Evolutionary conservation across 2,797 vertebrate genomes (phyloP), one percentile per base, ranked within the genome.

Genomic region (Takifugu rubripes): DNA sequence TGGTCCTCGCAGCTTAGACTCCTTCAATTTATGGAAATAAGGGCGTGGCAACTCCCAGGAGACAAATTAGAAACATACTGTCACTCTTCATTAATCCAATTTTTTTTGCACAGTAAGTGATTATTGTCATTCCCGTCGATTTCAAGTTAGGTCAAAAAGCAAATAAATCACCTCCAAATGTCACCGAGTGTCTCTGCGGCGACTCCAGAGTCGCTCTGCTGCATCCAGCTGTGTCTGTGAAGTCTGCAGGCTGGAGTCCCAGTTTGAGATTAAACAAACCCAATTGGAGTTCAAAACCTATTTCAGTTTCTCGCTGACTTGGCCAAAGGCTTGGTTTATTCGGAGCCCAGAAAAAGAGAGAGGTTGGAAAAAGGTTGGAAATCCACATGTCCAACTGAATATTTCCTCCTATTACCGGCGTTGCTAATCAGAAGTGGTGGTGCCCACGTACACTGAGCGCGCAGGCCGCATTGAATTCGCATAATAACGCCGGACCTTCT

Each of bases 321-420:
- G 68, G 70, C 83, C 60, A 69, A 75, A 46, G 49, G 72, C 65
- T 62, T 61, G 68, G 64, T 61, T 69, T 75, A 77, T 78, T 73
- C 73, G 69, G 72, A 75, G 71, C 80, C 76, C 56, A 56, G 78
- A 74, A 85, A 87, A 85, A 86, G 21, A 21, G 21, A 21, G 21
- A 85, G 69, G 63, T 25, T 53, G 64, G 75, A 85, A 87, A 85
- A 86, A 85, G 69, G 63, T 25, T 53, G 64, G 57, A 56, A 67
- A 52, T 73, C 66, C 56, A 53, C 40, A 49, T 71, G 75, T 84
- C 83, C 57, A 82, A 87, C 84, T 77, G 73, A 83, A 86, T 79
- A 84, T 87, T 88, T 86, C 85, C 82, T 87, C 77, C 86, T 84
- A 79, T 87, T 74, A 63, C 72, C 76, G 59, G 66, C 33, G 15